phyloP scores from a whole-genome alignment of 2,797 vertebrate species.

The Aphelocoma californica region DNA sequence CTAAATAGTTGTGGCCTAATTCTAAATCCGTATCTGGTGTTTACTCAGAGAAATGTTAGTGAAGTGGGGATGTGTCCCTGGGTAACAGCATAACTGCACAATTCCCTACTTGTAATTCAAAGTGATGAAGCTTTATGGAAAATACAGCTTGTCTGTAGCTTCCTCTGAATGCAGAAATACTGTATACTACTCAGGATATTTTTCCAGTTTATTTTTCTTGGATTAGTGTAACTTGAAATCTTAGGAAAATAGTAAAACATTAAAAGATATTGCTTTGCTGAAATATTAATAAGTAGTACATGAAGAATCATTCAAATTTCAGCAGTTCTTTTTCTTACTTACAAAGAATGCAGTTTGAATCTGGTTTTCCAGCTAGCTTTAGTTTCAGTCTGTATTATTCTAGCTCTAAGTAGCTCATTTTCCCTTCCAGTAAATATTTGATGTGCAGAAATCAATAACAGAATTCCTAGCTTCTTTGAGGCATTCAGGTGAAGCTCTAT shows the following conservation, averaged over 20 bases:
- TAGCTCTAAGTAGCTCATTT: not conserved
- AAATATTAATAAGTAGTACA: not conserved
- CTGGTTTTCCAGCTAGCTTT: not conserved
- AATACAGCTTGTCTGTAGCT: not conserved
- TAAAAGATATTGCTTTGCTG: not conserved
- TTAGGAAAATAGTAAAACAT: not conserved
- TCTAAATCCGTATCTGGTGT: not conserved
- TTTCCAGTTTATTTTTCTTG: not conserved
- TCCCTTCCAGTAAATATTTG: not conserved
- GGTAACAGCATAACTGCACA: not conserved
- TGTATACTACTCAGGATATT: not conserved
- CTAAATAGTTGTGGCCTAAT: not conserved
- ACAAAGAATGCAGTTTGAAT: not conserved
- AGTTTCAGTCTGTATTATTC: not conserved
- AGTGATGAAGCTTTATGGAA: not conserved
- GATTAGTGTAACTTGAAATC: not conserved
- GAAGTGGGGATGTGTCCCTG: not conserved
- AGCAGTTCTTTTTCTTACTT: not conserved
- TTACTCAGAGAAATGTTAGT: not conserved
- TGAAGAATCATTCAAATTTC: not conserved
- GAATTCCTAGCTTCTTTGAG: not conserved
- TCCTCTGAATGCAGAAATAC: not conserved
- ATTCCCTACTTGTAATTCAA: not conserved
- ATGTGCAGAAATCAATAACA: not conserved
- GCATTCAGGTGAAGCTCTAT: not conserved